phyloP scores from a whole-genome alignment of 2,797 vertebrate species.

The Falco berigora region DNA sequence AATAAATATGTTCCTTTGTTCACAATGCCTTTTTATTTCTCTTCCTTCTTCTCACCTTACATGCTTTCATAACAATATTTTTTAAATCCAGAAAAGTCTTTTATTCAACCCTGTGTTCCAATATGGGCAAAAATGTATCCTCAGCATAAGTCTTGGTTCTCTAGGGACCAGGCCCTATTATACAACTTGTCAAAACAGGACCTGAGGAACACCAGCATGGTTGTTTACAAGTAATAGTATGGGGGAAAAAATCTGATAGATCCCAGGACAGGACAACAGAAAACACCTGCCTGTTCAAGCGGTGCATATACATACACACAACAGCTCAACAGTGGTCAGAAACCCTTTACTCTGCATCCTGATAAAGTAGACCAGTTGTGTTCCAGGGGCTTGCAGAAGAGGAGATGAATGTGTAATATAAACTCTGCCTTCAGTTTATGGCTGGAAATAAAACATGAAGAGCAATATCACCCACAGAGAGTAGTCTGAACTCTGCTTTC shows the following conservation, averaged over 20 bases:
- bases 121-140: neutral
- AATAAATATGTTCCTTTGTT: neutral
- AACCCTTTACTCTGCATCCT: neutral
- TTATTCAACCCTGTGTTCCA: neutral
- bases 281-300: neutral
- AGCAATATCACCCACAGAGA: constrained; percentile 3
- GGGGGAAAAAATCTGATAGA: neutral
- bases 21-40: neutral
- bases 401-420: neutral
- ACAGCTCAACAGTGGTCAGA: neutral
- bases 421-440: constrained; percentile 27
- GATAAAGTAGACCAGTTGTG: constrained; percentile 12
- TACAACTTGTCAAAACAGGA: neutral
- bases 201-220: neutral
- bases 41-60: neutral
- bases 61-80: neutral
- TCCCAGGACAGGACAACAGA: neutral
- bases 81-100: neutral
- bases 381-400: neutral
- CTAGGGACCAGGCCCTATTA: neutral
- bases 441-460: constrained; percentile 48
- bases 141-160: neutral
- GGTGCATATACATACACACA: neutral
- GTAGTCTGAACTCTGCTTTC: constrained; percentile 4
- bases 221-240: neutral